These are phyloP conservation scores for Datnioides undecimradiatus DNA, from an alignment of 2,113 vertebrate species.

Conservation along the genomic window DNA sequence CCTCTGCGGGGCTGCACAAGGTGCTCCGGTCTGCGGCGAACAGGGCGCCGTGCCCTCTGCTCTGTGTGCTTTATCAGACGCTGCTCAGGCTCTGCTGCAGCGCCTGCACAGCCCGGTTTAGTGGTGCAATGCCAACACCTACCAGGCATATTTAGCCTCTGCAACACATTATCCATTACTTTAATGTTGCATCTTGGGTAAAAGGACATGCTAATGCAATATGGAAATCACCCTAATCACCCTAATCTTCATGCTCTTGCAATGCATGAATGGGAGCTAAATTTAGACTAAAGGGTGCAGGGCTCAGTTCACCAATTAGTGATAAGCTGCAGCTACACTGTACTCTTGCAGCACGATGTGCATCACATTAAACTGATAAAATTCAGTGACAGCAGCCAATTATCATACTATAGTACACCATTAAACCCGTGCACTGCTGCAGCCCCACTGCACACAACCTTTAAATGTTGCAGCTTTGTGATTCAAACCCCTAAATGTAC, in stretches of 20 bases:
- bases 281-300: neutral
- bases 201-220: neutral
- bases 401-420: too few relatives aligned
- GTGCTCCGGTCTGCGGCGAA: slow-evolving; percentile 32
- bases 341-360: too few relatives aligned
- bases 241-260: neutral
- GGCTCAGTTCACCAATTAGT: too few relatives aligned
- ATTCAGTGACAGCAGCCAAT: too few relatives aligned
- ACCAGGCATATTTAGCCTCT: neutral
- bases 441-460: too few relatives aligned
- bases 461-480: too few relatives aligned
- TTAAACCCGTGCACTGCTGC: too few relatives aligned
- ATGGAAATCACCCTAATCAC: neutral
- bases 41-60: slow-evolving; percentile 24
- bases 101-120: neutral
- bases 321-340: too few relatives aligned
- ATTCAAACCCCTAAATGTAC: neutral
- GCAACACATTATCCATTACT: neutral
- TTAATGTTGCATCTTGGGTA: neutral
- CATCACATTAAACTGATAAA: too few relatives aligned
- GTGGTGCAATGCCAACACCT: neutral
- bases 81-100: slow-evolving; percentile 17
- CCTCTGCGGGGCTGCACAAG: slow-evolving; percentile 5
- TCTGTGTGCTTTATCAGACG: slow-evolving; percentile 4
- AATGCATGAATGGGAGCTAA: neutral